Conservation (phyloP, 2,888 invertebrate species). For the Synergus itoensis region DNA sequence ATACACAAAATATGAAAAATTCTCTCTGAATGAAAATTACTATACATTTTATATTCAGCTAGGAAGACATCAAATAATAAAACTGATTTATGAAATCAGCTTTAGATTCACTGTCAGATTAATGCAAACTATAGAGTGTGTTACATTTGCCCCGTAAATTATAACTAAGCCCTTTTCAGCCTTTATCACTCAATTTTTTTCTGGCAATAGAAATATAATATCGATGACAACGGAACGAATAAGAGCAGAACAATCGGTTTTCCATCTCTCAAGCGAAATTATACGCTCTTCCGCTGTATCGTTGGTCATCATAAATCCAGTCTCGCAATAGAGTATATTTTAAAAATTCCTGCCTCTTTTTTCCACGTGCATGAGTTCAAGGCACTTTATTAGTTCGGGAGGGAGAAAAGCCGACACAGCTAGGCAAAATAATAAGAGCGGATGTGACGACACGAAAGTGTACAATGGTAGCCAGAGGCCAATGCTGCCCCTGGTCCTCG, state of each 20-base stretch:
- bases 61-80: background rate
- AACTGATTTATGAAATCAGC: background rate
- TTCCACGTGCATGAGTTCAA: slow-evolving; percentile 55
- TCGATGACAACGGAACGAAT: background rate
- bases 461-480: slow-evolving; percentile 49
- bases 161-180: background rate
- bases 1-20: background rate
- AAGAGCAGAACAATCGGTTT: background rate
- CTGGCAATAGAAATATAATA: slow-evolving; percentile 2
- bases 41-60: too few species aligned
- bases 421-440: slow-evolving; percentile 67
- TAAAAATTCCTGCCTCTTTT: slow-evolving; percentile 10
- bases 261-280: slow-evolving; percentile 14
- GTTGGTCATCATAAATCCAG: slow-evolving; percentile 32
- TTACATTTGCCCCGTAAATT: background rate
- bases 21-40: background rate
- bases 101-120: background rate
- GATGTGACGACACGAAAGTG: slow-evolving; percentile 62
- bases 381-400: slow-evolving; percentile 61
- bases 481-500: slow-evolving; percentile 49
- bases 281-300: background rate
- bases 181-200: background rate
- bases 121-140: background rate
- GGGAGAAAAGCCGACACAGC: slow-evolving; percentile 43
- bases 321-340: slow-evolving; percentile 28